These are phyloP conservation scores for Prinia subflava DNA, from an alignment of 2,113 vertebrate species.

Conservation along the genomic window DNA sequence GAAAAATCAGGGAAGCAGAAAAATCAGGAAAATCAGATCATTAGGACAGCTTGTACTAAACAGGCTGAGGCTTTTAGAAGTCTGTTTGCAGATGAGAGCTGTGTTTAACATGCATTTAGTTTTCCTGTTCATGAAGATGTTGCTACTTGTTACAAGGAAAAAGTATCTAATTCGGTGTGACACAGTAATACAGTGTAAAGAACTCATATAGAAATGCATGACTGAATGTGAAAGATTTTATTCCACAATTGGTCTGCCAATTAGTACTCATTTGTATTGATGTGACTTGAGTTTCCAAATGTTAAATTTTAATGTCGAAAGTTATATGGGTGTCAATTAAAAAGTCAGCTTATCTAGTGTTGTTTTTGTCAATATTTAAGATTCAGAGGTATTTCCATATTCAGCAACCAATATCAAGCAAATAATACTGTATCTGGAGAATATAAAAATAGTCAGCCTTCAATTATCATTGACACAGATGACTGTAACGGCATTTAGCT, in stretches of 20 bases:
- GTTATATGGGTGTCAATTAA: neutral
- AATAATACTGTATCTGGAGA: neutral
- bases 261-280: neutral
- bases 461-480: neutral
- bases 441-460: neutral
- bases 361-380: neutral
- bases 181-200: neutral
- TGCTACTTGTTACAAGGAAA: neutral
- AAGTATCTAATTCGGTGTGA: neutral
- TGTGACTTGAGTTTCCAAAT: neutral
- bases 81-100: neutral
- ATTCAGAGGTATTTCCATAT: neutral
- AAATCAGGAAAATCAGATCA: too few relatives aligned
- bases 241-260: neutral
- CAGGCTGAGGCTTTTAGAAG: neutral
- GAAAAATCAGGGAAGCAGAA: neutral
- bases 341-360: neutral
- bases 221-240: neutral
- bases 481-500: neutral
- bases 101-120: rapidly evolving
- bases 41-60: neutral
- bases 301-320: neutral
- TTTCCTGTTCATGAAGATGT: neutral
- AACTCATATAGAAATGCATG: neutral
- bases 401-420: neutral